Percentiles rank a stretch among this genome's conserved stretches.
Evolutionary conservation across 2,113 vertebrate species (phyloP).

Genomic region (Osmerus mordax): DNA sequence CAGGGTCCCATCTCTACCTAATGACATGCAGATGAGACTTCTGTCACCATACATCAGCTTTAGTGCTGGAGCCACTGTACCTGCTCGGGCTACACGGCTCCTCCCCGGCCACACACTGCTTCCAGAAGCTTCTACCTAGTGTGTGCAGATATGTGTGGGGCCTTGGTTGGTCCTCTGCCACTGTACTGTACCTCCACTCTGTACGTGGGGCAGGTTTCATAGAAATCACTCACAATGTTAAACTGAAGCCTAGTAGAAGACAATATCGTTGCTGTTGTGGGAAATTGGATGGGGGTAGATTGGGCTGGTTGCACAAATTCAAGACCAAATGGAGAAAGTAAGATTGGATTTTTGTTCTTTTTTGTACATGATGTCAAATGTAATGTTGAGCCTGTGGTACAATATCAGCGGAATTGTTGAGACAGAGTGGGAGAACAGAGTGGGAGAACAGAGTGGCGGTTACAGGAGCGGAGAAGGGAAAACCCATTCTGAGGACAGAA

Average conservation of each 20-base stretch:
- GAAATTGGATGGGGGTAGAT: neutral
- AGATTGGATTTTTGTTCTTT: conserved; percentile 49
- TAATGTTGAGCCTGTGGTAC: neutral
- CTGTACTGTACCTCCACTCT: conserved; percentile 21
- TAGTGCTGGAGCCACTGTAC: conserved; percentile 74
- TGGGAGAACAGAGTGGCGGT: conserved; percentile 56
- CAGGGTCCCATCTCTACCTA: conserved; percentile 83
- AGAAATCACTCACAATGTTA: neutral
- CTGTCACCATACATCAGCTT: conserved; percentile 92
- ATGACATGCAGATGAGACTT: conserved; percentile 91
- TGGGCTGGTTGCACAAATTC: conserved; percentile 21
- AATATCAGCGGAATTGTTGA: neutral
- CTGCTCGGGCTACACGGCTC: no score
- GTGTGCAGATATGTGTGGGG: no score
- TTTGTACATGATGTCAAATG: conserved; percentile 47
- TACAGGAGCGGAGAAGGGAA: conserved; percentile 41
- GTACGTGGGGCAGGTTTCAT: no score
- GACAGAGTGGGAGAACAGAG: conserved; percentile 46
- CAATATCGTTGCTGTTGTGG: neutral
- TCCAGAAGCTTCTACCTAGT: no score
- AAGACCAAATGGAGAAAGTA: conserved; percentile 30
- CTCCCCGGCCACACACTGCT: no score
- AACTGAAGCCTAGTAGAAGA: conserved; percentile 5
- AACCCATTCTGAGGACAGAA: conserved; percentile 64
- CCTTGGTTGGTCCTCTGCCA: conserved; percentile 24